phyloP scores from a whole-genome alignment of 2,888 invertebrate species.

The Steinernema carpocapsae region DNA sequence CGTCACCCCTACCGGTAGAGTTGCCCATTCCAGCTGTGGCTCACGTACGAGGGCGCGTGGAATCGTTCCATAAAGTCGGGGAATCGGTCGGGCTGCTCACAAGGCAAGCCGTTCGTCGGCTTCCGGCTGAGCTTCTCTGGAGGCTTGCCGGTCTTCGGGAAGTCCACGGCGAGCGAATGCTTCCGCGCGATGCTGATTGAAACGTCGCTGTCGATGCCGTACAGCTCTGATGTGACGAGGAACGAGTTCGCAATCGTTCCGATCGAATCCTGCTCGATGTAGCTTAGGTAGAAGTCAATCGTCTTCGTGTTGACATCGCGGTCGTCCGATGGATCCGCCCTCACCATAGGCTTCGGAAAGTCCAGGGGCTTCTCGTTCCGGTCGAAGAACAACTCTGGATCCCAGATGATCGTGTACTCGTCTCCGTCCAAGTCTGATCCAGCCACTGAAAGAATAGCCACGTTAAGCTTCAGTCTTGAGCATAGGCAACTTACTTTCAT shows the following conservation, averaged over 20 bases:
- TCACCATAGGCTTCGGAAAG: constrained; percentile 15
- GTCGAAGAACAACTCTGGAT: constrained; percentile 66
- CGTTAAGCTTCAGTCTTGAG: too few species aligned
- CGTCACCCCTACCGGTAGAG: constrained; percentile 36
- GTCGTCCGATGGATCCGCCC: not conserved
- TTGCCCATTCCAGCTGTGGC: constrained; percentile 56
- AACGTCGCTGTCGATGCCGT: constrained; percentile 53
- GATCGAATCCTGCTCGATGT: constrained; percentile 65
- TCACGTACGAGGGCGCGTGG: constrained; percentile 51
- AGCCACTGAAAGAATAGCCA: too few species aligned
- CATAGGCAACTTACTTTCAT: constrained; percentile 68
- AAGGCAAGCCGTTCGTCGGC: constrained; percentile 40
- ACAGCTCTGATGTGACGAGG: constrained; percentile 65
- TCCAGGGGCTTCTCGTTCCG: constrained; percentile 54
- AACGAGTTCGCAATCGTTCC: constrained; percentile 66
- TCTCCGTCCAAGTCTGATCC: too few species aligned
- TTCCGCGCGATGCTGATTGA: constrained; percentile 59
- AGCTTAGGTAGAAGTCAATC: constrained; percentile 66
- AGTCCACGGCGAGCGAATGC: constrained; percentile 65
- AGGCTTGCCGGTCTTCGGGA: constrained; percentile 65
- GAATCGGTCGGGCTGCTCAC: constrained; percentile 40
- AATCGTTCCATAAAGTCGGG: constrained; percentile 46
- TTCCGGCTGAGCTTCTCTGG: constrained; percentile 37
- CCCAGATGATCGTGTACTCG: too few species aligned
- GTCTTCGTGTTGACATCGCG: constrained; percentile 40